Evolutionary conservation across 2,888 invertebrate genomes (phyloP).

Genomic region (Peribatodes rhomboidaria): DNA sequence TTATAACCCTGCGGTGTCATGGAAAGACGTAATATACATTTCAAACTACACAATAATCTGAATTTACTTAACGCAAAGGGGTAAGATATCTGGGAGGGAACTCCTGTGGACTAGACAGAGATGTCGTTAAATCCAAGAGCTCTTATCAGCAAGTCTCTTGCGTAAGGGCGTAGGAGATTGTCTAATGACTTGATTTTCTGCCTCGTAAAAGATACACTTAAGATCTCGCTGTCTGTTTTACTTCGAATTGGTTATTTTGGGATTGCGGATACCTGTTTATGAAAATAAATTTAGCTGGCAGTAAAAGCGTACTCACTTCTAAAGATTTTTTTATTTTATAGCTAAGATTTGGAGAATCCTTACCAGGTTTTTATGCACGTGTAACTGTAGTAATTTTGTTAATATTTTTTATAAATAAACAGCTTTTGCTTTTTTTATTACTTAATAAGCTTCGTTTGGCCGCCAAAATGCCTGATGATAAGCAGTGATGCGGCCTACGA

Average conservation of each 20-base stretch:
- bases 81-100: conserved; percentile 52
- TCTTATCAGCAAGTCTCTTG: conserved; percentile 74
- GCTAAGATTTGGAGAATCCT: too few species aligned
- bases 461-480: too few species aligned
- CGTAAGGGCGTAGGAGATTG: conserved; percentile 66
- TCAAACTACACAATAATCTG: conserved; percentile 9
- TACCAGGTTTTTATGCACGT: too few species aligned
- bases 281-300: conserved; percentile 9
- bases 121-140: conserved; percentile 71
- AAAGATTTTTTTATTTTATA: too few species aligned
- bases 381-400: too few species aligned
- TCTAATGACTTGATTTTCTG: conserved; percentile 77
- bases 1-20: too few species aligned
- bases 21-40: background rate
- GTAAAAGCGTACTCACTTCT: too few species aligned
- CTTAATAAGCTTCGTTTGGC: too few species aligned
- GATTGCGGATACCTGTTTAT: conserved; percentile 16
- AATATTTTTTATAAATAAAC: too few species aligned
- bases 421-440: too few species aligned
- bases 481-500: too few species aligned
- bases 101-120: conserved; percentile 67
- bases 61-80: conserved; percentile 24
- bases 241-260: conserved; percentile 34
- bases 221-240: conserved; percentile 42
- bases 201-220: conserved; percentile 62